Percentiles rank a stretch among this genome's conserved stretches.
Evolutionary conservation across 1,140 invertebrate genomes (phyloP).

Genomic region (Halictus rubicundus): DNA sequence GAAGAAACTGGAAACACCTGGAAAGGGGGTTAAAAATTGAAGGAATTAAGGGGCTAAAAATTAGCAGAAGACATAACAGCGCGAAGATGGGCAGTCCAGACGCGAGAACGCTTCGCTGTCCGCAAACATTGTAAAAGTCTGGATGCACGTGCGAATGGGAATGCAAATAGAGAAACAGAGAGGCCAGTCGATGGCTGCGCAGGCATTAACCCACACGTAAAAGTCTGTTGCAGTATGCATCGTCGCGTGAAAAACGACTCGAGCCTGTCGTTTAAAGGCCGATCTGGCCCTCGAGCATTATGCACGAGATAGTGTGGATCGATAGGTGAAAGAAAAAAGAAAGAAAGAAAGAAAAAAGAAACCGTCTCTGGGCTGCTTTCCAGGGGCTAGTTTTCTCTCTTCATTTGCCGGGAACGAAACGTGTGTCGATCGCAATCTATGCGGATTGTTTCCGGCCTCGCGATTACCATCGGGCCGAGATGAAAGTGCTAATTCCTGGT

Average conservation of each 20-base stretch:
- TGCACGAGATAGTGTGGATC: constrained; percentile 17
- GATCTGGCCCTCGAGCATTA: constrained; percentile 14
- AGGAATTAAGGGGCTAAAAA: too few relatives aligned
- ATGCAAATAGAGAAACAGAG: constrained; percentile 20
- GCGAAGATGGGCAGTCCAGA: too few relatives aligned
- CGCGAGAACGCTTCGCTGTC: too few relatives aligned
- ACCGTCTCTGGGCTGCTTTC: background rate
- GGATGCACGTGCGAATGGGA: background rate
- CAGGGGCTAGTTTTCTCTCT: background rate
- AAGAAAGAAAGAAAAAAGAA: too few relatives aligned
- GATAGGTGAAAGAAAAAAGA: constrained; percentile 29
- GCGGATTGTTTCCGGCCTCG: constrained; percentile 6
- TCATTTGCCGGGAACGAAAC: background rate
- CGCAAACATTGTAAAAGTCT: too few relatives aligned
- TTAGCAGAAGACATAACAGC: too few relatives aligned
- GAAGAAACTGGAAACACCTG: too few relatives aligned
- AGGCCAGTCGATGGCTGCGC: background rate
- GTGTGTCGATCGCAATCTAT: background rate
- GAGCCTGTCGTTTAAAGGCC: constrained; percentile 28
- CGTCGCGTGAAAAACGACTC: constrained; percentile 47
- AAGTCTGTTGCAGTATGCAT: constrained; percentile 42
- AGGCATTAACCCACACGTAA: constrained; percentile 23
- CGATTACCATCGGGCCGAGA: constrained; percentile 8
- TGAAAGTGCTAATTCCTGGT: constrained; percentile 35
- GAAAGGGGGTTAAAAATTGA: too few relatives aligned